Conservation (phyloP, 2,797 vertebrate species). For the Enteromius fasciolatus region DNA sequence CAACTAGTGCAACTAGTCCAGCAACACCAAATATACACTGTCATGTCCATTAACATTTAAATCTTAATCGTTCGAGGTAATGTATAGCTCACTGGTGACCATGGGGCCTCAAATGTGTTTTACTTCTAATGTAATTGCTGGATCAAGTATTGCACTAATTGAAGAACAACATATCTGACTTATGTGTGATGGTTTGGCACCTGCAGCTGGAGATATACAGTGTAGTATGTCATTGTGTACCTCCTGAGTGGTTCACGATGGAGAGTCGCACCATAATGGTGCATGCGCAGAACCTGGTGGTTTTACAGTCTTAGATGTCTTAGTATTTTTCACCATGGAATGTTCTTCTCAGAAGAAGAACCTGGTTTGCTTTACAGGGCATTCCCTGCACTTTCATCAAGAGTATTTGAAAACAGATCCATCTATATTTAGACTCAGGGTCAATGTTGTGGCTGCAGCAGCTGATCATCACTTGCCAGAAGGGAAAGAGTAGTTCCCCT, state of each 20-base stretch:
- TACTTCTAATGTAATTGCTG: no score
- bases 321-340: no score
- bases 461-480: not conserved
- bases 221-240: not conserved
- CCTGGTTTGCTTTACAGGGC: not conserved
- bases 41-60: not conserved
- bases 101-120: no score
- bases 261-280: not conserved
- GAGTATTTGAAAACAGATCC: not conserved
- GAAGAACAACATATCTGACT: not conserved
- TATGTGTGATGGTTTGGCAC: not conserved
- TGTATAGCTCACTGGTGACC: no score
- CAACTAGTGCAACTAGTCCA: not conserved
- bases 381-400: not conserved
- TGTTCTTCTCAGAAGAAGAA: not conserved
- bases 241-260: not conserved
- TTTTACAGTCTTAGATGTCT: no score
- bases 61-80: not conserved
- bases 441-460: not conserved
- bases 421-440: not conserved
- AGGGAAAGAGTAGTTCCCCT: not conserved
- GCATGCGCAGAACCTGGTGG: not conserved
- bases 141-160: no score
- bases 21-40: not conserved
- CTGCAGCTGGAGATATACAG: not conserved